Base-by-base conservation (phyloP, 2,888 invertebrate genomes). In the Scaptomyza flava region DNA sequence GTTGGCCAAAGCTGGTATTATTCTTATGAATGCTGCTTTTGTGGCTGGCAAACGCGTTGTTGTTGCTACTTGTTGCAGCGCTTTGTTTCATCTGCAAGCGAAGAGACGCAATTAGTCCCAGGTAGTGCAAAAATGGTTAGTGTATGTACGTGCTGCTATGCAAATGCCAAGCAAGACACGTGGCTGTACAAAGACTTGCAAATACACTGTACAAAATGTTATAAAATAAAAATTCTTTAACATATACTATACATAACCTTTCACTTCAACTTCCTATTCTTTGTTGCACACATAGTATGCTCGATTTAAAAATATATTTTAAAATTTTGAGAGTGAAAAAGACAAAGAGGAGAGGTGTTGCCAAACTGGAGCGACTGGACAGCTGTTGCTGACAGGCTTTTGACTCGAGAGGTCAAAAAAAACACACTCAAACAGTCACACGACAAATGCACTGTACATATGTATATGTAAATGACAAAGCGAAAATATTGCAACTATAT, bases 51-150 rank as follows among this genome's bases (percentile, higher is more conserved):
- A 74, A 68, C 60, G 64, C 54, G 59, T 68, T 79, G 62, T 74
- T 87, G 60, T 81, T 80, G 61, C 73, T 68, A 75, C 66, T 68
- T 60, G 70, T 69, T 72, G 68, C 70, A 64, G 58, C 78, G 72
- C 56, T 84, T 84, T 83, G 90, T 84, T 91, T 91, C 91, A 91
- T 91, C 89, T 91, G 63, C 33, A 72, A 76, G 14, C 51, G 6
- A 42, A 63, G 63, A 71, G 54, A 53, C 62, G 64, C 65, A 70
- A 41, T 70, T 68, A 77, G 33, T 51, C 31, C 41, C 53, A 71
- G 57, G 58, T 64, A 57, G 36, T 41, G 34, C 17, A 56, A 34
- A 36, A 62, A 41, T 17, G 47, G 59, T 57, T 56, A 58, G 42
- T 17, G 12, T 31, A 41, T 38, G 72, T 74, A 81, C 82, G 82